Percentiles rank a stretch among this genome's conserved stretches.
These are phyloP conservation scores for Cirrhinus molitorella DNA, from an alignment of 2,797 vertebrate species.

Conservation along the genomic window DNA sequence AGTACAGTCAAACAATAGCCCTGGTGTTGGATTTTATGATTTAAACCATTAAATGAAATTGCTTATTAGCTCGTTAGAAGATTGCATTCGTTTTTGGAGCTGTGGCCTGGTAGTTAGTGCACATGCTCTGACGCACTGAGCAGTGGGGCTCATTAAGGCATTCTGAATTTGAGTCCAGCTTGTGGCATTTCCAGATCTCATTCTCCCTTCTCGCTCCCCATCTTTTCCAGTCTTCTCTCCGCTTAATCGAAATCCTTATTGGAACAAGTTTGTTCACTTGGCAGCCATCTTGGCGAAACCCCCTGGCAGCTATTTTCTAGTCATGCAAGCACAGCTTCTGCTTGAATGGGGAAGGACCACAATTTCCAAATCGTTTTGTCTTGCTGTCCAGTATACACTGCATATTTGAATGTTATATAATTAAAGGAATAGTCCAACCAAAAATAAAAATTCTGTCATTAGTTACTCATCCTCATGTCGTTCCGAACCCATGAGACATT, in stretches of 20 bases:
- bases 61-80: not conserved
- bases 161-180: constrained; percentile 14
- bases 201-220: constrained; percentile 7
- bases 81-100: not conserved
- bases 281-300: constrained; percentile 27
- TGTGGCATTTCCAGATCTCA: constrained; percentile 8
- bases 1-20: not conserved
- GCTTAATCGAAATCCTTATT: constrained; percentile 10
- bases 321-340: constrained; percentile 30
- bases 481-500: too few species aligned
- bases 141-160: not conserved
- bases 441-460: too few species aligned
- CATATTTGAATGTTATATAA: not conserved
- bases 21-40: not conserved
- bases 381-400: not conserved
- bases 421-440: too few species aligned
- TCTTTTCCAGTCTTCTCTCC: not conserved
- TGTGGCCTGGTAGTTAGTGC: not conserved
- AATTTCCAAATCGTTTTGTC: not conserved
- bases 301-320: constrained; percentile 17
- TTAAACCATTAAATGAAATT: not conserved
- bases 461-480: too few species aligned
- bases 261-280: constrained; percentile 15
- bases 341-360: constrained; percentile 9
- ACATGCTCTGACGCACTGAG: constrained; percentile 6